A percentile compares a stretch with the other conserved stretches of the same genome.
These are phyloP conservation scores for Pogonocherus hispidulus DNA, from an alignment of 2,888 invertebrate genomes.

Conservation along the genomic window DNA sequence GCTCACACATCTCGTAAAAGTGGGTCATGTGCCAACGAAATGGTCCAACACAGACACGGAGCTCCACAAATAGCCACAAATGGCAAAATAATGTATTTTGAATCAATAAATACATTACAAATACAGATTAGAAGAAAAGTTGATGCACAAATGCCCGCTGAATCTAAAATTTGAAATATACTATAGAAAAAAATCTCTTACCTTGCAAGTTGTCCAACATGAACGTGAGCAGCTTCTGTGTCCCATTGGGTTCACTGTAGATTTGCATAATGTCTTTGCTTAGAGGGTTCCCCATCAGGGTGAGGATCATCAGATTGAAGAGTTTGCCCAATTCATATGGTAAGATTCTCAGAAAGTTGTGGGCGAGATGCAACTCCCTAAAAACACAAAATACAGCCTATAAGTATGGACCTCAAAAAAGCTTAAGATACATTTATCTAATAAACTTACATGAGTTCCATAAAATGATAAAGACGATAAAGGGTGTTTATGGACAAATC, in stretches of 20 bases:
- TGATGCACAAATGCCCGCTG: too few species aligned
- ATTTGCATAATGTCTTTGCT: conserved; percentile 92
- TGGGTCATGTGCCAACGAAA: too few species aligned
- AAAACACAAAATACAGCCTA: conserved; percentile 55
- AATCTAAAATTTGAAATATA: too few species aligned
- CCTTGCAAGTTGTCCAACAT: conserved; percentile 97
- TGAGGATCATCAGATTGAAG: conserved; percentile 94
- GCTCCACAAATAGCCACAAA: too few species aligned
- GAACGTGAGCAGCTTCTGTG: conserved; percentile 92
- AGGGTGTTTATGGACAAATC: conserved; percentile 21
- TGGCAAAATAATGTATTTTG: too few species aligned
- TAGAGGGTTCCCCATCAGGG: conserved; percentile 94
- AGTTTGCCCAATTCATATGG: conserved; percentile 98
- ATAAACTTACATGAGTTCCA: conserved; percentile 27
- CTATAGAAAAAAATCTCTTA: conserved; percentile 68
- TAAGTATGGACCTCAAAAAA: too few species aligned
- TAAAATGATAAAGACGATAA: conserved; percentile 11
- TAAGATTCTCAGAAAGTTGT: conserved; percentile 93
- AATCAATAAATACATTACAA: too few species aligned
- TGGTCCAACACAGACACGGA: too few species aligned
- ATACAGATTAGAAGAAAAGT: too few species aligned
- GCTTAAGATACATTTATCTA: neutral
- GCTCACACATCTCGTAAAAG: too few species aligned
- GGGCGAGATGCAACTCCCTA: conserved; percentile 94
- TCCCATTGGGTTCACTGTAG: conserved; percentile 94